phyloP scores from a whole-genome alignment of 2,113 vertebrate genomes.

The Leptobrachium leishanense region DNA sequence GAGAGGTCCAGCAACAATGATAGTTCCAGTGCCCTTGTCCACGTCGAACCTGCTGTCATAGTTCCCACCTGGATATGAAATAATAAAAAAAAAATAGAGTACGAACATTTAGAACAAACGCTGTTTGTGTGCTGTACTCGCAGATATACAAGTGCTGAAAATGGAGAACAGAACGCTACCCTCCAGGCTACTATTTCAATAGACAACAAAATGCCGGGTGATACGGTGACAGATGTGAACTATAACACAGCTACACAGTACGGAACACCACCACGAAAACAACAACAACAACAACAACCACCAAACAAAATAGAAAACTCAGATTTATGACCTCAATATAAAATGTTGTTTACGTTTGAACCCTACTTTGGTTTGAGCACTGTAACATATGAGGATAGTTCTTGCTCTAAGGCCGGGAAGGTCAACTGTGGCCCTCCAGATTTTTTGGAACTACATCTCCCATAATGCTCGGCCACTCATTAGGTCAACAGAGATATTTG shows the following conservation, averaged over 20 bases:
- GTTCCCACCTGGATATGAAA: constrained; percentile 86
- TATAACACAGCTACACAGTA: background rate
- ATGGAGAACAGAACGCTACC: background rate
- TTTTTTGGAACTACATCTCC: too few relatives aligned
- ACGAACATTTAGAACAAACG: background rate
- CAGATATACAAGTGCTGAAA: background rate
- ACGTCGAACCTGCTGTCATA: constrained; percentile 95
- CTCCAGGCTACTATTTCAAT: background rate
- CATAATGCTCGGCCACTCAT: too few relatives aligned
- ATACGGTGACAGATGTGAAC: background rate
- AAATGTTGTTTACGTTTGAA: too few relatives aligned
- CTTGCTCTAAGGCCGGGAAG: too few relatives aligned
- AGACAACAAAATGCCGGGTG: background rate
- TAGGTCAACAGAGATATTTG: too few relatives aligned
- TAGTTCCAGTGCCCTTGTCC: constrained; percentile 90
- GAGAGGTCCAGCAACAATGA: constrained; percentile 89
- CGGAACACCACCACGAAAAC: background rate
- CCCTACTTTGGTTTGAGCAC: too few relatives aligned
- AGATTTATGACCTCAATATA: too few relatives aligned
- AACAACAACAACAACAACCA: background rate
- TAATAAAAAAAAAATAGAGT: constrained; percentile 40
- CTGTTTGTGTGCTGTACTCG: background rate
- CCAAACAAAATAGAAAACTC: too few relatives aligned
- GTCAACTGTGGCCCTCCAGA: too few relatives aligned
- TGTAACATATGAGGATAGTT: too few relatives aligned